A percentile compares a stretch with the other conserved stretches of the same genome.
These are phyloP conservation scores for Rhinophrynus dorsalis DNA, from an alignment of 2,797 vertebrate species.

Conservation along the genomic window DNA sequence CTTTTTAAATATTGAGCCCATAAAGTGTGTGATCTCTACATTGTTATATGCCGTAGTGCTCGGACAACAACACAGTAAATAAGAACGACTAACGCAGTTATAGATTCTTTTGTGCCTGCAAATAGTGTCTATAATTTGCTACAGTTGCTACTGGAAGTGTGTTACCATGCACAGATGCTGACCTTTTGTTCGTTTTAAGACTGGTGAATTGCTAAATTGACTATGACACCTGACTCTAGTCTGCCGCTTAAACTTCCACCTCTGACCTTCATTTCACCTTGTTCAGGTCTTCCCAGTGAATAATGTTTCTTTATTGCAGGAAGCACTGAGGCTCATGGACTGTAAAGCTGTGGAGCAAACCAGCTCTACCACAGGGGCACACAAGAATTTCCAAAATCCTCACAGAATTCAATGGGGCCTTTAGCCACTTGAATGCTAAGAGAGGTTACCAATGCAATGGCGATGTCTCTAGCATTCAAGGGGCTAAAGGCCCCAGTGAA, in stretches of 20 bases:
- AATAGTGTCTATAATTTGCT: slow-evolving; percentile 33
- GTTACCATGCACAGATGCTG: background rate
- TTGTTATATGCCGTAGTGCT: slow-evolving; percentile 46
- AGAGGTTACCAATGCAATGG: too few species aligned
- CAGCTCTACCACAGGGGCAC: too few species aligned
- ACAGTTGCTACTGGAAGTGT: slow-evolving; percentile 6
- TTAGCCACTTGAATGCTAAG: too few species aligned
- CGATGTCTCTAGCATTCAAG: too few species aligned
- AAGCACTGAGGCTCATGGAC: too few species aligned
- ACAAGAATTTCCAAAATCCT: too few species aligned
- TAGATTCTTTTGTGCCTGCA: slow-evolving; percentile 33
- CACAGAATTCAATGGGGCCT: too few species aligned
- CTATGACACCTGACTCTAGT: slow-evolving; percentile 3
- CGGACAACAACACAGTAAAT: slow-evolving; percentile 47
- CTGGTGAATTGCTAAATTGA: slow-evolving; percentile 26
- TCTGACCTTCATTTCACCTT: slow-evolving; percentile 8
- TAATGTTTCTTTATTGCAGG: slow-evolving; percentile 7
- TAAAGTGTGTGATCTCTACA: slow-evolving; percentile 45
- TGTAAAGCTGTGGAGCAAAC: too few species aligned
- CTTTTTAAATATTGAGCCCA: slow-evolving; percentile 52
- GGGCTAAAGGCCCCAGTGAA: too few species aligned
- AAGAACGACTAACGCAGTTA: slow-evolving; percentile 31
- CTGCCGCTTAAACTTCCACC: slow-evolving; percentile 21
- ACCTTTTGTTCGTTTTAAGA: slow-evolving; percentile 39
- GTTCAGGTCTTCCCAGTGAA: slow-evolving; percentile 17